These are phyloP conservation scores for Dexiosoma caninum DNA, from an alignment of 2,888 invertebrate species.

Conservation along the genomic window DNA sequence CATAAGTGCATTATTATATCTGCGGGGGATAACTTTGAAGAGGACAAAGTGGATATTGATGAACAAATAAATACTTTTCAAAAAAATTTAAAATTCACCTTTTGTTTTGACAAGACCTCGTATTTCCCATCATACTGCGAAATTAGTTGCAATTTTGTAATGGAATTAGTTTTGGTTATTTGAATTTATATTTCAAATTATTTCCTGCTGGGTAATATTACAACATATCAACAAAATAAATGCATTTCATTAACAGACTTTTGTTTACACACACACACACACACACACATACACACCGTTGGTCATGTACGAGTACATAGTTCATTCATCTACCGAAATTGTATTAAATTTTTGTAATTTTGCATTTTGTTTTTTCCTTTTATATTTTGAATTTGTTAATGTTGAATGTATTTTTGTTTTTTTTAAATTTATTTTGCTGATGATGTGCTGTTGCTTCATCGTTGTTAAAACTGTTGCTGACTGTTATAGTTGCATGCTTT, in stretches of 20 bases:
- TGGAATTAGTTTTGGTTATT: too few species aligned
- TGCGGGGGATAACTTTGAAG: too few species aligned
- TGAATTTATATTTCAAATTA: not conserved
- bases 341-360: conserved; percentile 19
- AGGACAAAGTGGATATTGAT: too few species aligned
- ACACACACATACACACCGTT: not conserved
- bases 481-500: conserved; percentile 51
- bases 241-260: conserved; percentile 59
- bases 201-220: conserved; percentile 17
- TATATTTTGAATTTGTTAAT: conserved; percentile 41
- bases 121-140: too few species aligned
- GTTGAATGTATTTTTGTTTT: too few species aligned
- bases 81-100: too few species aligned
- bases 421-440: conserved; percentile 51
- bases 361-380: not conserved
- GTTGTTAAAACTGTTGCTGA: conserved; percentile 49
- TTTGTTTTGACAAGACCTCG: too few species aligned
- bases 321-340: conserved; percentile 1
- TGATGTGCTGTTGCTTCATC: conserved; percentile 42
- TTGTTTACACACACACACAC: not conserved
- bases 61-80: too few species aligned
- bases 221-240: conserved; percentile 44
- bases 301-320: not conserved
- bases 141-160: too few species aligned
- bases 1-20: too few species aligned